These are phyloP conservation scores for Epinotia bilunana DNA, from an alignment of 2,888 invertebrate genomes.

Conservation along the genomic window DNA sequence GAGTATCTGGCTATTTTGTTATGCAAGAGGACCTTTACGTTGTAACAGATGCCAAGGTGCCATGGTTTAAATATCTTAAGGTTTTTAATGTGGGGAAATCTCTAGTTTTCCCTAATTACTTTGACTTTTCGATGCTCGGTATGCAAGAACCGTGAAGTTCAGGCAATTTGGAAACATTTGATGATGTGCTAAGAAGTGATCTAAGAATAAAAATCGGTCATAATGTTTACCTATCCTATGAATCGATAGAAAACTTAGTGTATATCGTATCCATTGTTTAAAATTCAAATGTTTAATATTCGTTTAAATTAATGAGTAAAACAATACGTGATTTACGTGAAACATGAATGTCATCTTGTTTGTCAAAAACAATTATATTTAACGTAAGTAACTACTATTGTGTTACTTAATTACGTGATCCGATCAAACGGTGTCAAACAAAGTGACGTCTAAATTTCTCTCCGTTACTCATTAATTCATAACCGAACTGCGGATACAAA, in stretches of 20 bases:
- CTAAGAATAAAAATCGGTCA: too few species aligned
- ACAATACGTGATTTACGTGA: conserved; percentile 14
- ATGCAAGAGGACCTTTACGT: neutral
- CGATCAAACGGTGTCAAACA: conserved; percentile 33
- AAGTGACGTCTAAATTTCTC: conserved; percentile 42
- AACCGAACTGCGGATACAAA: conserved; percentile 51
- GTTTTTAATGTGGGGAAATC: too few species aligned
- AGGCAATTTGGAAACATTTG: neutral
- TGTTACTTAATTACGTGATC: too few species aligned
- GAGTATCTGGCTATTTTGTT: neutral
- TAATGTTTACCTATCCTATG: neutral
- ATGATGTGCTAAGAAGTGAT: too few species aligned
- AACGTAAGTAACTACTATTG: conserved; percentile 33
- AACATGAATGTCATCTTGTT: conserved; percentile 19
- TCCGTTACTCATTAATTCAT: conserved; percentile 41
- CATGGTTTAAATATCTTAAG: too few species aligned
- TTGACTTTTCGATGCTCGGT: neutral
- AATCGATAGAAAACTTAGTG: neutral
- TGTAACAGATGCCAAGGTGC: neutral
- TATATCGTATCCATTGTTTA: neutral
- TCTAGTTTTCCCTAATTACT: neutral
- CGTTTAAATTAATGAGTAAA: conserved; percentile 12
- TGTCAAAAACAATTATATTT: conserved; percentile 32
- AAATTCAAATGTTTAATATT: conserved; percentile 5
- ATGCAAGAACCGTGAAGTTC: conserved; percentile 29